phyloP scores from a whole-genome alignment of 2,113 vertebrate species.

The Monopterus albus region DNA sequence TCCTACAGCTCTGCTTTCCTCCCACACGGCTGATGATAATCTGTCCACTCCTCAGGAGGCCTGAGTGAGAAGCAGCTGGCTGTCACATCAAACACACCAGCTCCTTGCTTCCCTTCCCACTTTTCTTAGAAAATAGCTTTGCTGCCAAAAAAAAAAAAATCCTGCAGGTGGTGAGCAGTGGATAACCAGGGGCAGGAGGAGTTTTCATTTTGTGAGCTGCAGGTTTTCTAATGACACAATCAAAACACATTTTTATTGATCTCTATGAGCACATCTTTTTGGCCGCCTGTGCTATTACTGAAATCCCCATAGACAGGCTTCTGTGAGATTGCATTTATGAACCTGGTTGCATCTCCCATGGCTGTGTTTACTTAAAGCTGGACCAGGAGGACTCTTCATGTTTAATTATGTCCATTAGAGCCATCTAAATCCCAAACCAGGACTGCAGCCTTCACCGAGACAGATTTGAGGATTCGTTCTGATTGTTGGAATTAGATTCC shows the following conservation, averaged over 20 bases:
- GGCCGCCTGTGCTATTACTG: background rate
- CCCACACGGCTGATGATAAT: constrained; percentile 46
- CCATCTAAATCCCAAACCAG: constrained; percentile 16
- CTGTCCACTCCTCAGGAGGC: constrained; percentile 51
- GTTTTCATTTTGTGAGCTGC: constrained; percentile 28
- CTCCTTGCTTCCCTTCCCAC: background rate
- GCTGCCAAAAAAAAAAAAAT: constrained; percentile 15
- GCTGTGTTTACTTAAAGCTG: background rate
- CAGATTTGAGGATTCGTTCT: constrained; percentile 8
- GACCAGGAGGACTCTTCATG: constrained; percentile 10
- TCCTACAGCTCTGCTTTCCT: constrained; percentile 46
- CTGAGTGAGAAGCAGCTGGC: constrained; percentile 13
- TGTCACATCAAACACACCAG: constrained; percentile 34
- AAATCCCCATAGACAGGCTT: constrained; percentile 17
- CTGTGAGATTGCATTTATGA: background rate
- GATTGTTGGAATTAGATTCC: background rate
- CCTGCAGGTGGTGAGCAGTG: background rate
- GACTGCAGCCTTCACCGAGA: constrained; percentile 8
- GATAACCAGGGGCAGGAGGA: background rate
- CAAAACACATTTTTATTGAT: background rate
- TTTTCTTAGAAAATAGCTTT: constrained; percentile 26
- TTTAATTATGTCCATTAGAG: constrained; percentile 41
- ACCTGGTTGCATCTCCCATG: background rate
- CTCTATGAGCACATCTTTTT: background rate
- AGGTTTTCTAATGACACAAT: constrained; percentile 30